Conservation (phyloP, 2,888 invertebrate species). For the Emmelina monodactyla region DNA sequence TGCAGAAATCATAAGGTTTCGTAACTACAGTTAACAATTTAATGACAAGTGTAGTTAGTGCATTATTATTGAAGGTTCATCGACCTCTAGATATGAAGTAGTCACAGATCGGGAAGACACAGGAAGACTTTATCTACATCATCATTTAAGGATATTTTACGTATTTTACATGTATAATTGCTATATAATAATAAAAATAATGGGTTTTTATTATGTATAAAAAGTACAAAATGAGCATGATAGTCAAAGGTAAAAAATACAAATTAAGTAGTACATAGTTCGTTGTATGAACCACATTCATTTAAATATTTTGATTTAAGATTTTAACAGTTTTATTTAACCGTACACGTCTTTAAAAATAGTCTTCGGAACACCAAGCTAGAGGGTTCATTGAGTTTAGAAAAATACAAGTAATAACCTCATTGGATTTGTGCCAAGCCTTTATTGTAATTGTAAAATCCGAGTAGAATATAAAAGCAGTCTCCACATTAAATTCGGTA, state of each 20-base stretch:
- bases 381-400: slow-evolving; percentile 42
- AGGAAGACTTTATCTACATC: slow-evolving; percentile 52
- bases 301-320: slow-evolving; percentile 25
- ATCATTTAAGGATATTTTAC: no score
- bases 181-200: no score
- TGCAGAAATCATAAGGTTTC: no score
- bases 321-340: slow-evolving; percentile 4
- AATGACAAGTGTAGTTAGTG: no score
- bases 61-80: slow-evolving; percentile 13
- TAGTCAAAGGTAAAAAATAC: slow-evolving; percentile 13
- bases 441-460: slow-evolving; percentile 40
- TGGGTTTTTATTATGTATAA: slow-evolving; percentile 32
- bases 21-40: no score
- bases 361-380: slow-evolving; percentile 4
- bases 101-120: slow-evolving; percentile 39
- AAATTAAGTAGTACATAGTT: slow-evolving; percentile 29
- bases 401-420: slow-evolving; percentile 61
- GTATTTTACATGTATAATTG: no score
- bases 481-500: slow-evolving; percentile 69
- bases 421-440: slow-evolving; percentile 49
- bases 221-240: slow-evolving; percentile 59
- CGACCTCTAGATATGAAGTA: slow-evolving; percentile 27
- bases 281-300: slow-evolving; percentile 38
- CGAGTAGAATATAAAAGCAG: slow-evolving; percentile 65
- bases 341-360: no score